phyloP scores from a whole-genome alignment of 2,113 vertebrate species.

The Odontophorus gujanensis region DNA sequence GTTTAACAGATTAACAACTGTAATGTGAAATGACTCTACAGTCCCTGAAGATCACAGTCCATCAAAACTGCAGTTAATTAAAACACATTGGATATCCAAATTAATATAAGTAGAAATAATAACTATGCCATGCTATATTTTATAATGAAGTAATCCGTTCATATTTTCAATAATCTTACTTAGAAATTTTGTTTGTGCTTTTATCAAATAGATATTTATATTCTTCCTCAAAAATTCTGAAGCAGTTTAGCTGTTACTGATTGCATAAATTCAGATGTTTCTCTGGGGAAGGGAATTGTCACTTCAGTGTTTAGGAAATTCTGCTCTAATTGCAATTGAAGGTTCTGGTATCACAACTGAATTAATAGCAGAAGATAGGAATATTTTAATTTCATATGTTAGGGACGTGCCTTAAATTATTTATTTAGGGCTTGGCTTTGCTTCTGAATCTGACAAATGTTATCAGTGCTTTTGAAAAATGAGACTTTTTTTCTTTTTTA shows the following conservation, averaged over 20 bases:
- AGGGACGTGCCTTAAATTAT: not conserved
- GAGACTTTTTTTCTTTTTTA: not conserved
- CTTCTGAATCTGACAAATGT: not conserved
- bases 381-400: not conserved
- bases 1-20: slow-evolving; percentile 25
- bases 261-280: slow-evolving; percentile 6
- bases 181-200: not conserved
- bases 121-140: not conserved
- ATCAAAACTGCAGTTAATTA: slow-evolving; percentile 46
- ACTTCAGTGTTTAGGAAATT: not conserved
- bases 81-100: not conserved
- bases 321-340: not conserved
- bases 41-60: not conserved
- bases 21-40: slow-evolving; percentile 15
- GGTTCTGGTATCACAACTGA: not conserved
- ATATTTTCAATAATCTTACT: not conserved
- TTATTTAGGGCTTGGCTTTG: not conserved
- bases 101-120: slow-evolving; percentile 1
- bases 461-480: not conserved
- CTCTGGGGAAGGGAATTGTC: not conserved
- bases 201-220: not conserved
- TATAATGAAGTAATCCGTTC: not conserved
- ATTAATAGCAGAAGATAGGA: not conserved
- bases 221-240: not conserved
- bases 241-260: not conserved